These are phyloP conservation scores for Mobula hypostoma DNA, from an alignment of 2,113 vertebrate genomes.

Conservation along the genomic window DNA sequence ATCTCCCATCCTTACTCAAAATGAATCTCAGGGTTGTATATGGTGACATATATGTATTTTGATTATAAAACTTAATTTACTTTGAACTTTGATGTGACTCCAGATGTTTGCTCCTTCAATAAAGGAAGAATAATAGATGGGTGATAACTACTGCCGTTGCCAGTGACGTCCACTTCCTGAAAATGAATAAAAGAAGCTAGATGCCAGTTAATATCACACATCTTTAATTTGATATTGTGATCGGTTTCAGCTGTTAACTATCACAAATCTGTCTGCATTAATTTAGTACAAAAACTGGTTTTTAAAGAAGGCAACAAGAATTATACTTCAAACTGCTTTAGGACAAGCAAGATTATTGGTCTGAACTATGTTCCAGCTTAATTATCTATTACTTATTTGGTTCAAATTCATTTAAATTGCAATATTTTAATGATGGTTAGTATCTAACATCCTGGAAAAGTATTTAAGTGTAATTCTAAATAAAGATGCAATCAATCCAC, in stretches of 20 bases:
- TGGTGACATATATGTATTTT: too few relatives aligned
- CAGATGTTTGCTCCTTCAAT: too few relatives aligned
- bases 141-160: too few relatives aligned
- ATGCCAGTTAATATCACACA: not conserved
- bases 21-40: too few relatives aligned
- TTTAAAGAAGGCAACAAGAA: not conserved
- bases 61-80: too few relatives aligned
- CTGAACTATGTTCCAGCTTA: not conserved
- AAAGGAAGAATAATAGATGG: not conserved
- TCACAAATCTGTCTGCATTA: not conserved
- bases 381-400: not conserved
- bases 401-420: not conserved
- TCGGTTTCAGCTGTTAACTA: not conserved
- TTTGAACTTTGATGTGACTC: too few relatives aligned
- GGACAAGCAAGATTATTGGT: not conserved
- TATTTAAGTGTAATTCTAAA: conserved; percentile 27
- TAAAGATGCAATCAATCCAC: conserved; percentile 28
- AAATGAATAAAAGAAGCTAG: not conserved
- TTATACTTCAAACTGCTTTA: not conserved
- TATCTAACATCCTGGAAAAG: conserved; percentile 32
- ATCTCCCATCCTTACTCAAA: too few relatives aligned
- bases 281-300: not conserved
- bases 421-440: conserved; percentile 3
- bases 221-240: not conserved
- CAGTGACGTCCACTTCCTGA: too few relatives aligned